These are phyloP conservation scores for Laticauda laticaudata DNA, from an alignment of 2,113 vertebrate genomes.

Conservation along the genomic window DNA sequence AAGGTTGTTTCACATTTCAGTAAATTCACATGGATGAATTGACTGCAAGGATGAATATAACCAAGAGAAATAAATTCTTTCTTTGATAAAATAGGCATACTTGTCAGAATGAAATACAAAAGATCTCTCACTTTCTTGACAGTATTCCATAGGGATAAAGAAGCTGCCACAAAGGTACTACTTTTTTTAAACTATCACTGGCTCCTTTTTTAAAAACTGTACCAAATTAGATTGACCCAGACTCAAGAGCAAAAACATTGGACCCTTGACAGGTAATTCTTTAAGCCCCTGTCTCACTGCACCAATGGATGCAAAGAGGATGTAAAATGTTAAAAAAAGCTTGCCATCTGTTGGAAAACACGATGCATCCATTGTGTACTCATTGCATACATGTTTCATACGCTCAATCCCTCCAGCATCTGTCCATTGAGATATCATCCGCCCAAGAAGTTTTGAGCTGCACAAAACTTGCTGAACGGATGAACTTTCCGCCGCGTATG, in stretches of 20 bases:
- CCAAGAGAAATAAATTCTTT: constrained; percentile 55
- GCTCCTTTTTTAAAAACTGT: background rate
- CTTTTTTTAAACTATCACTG: constrained; percentile 32
- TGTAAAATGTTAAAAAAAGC: too few species aligned
- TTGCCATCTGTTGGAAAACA: too few species aligned
- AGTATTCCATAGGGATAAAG: constrained; percentile 53
- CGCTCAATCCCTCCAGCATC: too few species aligned
- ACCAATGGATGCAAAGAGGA: too few species aligned
- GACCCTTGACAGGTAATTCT: background rate
- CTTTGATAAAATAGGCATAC: constrained; percentile 58
- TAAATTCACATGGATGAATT: constrained; percentile 60
- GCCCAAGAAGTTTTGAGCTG: too few species aligned
- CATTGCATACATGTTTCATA: too few species aligned
- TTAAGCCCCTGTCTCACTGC: background rate
- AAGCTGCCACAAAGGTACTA: constrained; percentile 50
- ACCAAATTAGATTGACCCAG: background rate
- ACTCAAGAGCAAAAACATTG: background rate
- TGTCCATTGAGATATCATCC: too few species aligned
- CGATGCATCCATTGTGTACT: too few species aligned
- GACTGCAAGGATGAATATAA: constrained; percentile 55
- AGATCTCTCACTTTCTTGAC: constrained; percentile 53
- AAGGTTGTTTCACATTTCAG: constrained; percentile 59
- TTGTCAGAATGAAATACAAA: constrained; percentile 59
- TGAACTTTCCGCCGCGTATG: too few species aligned
- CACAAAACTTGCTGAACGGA: too few species aligned